Percentiles rank a stretch among this genome's conserved stretches.
These are phyloP conservation scores for Phrynocephalus versicolor DNA, from an alignment of 2,113 vertebrate species.

Conservation along the genomic window DNA sequence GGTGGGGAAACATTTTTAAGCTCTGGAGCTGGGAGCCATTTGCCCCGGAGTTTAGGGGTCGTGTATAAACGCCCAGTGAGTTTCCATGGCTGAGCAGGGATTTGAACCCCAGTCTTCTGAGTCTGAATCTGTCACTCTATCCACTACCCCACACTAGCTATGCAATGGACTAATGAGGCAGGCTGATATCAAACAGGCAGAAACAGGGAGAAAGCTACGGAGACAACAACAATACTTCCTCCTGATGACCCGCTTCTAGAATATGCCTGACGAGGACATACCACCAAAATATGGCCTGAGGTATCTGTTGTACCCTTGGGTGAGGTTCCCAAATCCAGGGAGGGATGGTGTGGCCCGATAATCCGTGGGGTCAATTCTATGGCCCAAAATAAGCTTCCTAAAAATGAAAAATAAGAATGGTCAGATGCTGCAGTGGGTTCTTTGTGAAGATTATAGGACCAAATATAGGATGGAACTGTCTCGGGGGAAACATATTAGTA, in stretches of 20 bases:
- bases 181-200: neutral
- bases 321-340: conserved; percentile 90
- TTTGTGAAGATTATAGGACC: neutral
- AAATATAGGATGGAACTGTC: neutral
- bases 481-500: neutral
- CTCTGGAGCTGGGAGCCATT: no score
- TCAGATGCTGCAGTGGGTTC: accelerated
- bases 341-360: conserved; percentile 76
- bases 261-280: conserved; percentile 59
- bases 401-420: neutral
- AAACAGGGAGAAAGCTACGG: neutral
- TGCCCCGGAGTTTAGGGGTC: no score
- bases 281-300: conserved; percentile 90
- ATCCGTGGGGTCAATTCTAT: conserved; percentile 47
- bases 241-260: neutral
- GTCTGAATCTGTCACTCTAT: no score
- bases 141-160: no score
- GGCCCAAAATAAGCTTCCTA: conserved; percentile 71
- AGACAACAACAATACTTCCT: neutral
- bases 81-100: no score
- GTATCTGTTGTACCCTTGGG: conserved; percentile 90
- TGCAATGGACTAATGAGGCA: neutral
- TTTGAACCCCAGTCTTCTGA: no score
- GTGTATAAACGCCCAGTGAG: no score
- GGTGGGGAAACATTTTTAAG: no score